These are phyloP conservation scores for Pseudoatta argentina DNA, from an alignment of 1,140 invertebrate genomes.

Conservation along the genomic window DNA sequence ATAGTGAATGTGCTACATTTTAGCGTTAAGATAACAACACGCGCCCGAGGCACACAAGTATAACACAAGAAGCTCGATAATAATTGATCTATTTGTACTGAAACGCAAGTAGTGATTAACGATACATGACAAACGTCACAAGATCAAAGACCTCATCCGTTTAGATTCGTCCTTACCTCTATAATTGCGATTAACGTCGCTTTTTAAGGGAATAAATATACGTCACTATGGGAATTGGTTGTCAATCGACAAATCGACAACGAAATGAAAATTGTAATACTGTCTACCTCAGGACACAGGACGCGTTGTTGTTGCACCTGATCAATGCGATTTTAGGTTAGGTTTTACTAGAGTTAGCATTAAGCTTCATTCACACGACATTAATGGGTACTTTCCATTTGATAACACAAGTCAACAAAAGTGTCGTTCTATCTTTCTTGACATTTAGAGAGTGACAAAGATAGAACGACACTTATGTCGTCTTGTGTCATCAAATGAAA, in stretches of 20 bases:
- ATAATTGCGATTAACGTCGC: neutral
- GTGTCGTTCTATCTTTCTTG: no score
- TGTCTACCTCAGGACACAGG: no score
- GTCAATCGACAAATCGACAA: neutral
- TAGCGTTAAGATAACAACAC: neutral
- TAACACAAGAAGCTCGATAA: conserved; percentile 4
- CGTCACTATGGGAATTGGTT: neutral
- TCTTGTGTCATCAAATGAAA: no score
- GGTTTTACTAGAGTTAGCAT: neutral
- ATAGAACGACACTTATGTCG: no score
- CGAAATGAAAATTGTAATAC: neutral
- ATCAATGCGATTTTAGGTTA: no score
- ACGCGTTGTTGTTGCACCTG: neutral
- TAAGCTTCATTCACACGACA: neutral
- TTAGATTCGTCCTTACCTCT: neutral
- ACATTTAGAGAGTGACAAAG: no score
- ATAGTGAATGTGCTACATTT: neutral
- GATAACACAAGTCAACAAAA: no score
- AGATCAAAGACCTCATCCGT: neutral
- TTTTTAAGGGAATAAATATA: neutral
- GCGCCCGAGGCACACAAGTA: neutral
- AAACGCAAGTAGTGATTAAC: neutral
- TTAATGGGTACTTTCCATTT: no score
- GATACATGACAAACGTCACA: neutral
- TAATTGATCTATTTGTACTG: neutral